Evolutionary conservation across 1,140 invertebrate genomes (phyloP).

Genomic region (Polypedilum vanderplanki): DNA sequence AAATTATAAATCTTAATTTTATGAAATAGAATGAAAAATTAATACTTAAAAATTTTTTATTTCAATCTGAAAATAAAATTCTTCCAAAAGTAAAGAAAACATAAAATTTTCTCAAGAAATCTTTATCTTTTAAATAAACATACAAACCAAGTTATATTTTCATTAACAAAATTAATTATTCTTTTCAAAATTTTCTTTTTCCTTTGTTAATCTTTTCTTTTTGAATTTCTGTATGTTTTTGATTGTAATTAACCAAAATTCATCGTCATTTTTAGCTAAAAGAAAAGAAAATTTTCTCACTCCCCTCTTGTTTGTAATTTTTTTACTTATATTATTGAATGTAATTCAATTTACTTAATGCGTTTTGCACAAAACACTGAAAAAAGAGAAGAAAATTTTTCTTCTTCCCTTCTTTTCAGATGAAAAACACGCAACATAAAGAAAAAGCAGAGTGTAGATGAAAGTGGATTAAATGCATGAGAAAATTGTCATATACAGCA

Average conservation of each 20-base stretch:
- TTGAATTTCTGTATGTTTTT: not conserved
- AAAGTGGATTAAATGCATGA: conserved; percentile 9
- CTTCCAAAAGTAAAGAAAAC: too few relatives aligned
- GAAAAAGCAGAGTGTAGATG: not conserved
- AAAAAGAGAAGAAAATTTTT: not conserved
- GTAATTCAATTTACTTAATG: conserved; percentile 19
- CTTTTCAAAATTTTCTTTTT: not conserved
- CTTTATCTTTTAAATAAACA: too few relatives aligned
- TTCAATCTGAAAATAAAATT: too few relatives aligned
- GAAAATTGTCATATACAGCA: conserved; percentile 1
- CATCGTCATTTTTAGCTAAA: not conserved
- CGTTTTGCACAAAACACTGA: not conserved
- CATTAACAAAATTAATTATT: too few relatives aligned
- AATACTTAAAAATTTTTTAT: too few relatives aligned
- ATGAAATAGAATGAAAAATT: too few relatives aligned
- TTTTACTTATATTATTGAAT: not conserved
- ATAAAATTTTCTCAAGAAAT: too few relatives aligned
- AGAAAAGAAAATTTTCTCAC: not conserved
- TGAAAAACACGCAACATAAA: not conserved
- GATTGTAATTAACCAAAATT: conserved; percentile 6
- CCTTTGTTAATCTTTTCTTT: not conserved
- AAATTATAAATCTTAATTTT: too few relatives aligned
- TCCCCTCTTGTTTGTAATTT: not conserved
- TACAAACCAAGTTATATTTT: too few relatives aligned
- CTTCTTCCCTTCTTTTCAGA: not conserved